Conservation (phyloP, 2,888 invertebrate genomes). For the Gymnosoma rotundatum region DNA sequence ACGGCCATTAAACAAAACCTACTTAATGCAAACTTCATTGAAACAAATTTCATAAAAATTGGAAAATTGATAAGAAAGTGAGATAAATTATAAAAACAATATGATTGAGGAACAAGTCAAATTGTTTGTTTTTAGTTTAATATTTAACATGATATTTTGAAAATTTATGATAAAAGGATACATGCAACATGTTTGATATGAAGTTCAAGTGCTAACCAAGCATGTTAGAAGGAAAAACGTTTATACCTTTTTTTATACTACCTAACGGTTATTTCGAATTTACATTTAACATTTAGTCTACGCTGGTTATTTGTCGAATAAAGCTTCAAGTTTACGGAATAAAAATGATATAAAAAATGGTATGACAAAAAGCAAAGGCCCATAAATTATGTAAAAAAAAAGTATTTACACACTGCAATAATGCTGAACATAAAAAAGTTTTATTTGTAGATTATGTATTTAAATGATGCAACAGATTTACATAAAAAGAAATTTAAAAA, state of each 20-base stretch:
- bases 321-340: slow-evolving; percentile 59
- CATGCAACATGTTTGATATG: slow-evolving; percentile 51
- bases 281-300: slow-evolving; percentile 62
- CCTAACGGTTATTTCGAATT: slow-evolving; percentile 43
- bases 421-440: background rate
- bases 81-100: slow-evolving; percentile 14
- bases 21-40: background rate
- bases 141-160: too few species aligned
- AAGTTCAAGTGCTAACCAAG: slow-evolving; percentile 2
- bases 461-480: too few species aligned
- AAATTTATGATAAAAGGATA: slow-evolving; percentile 50
- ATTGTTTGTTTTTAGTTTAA: background rate
- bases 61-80: slow-evolving; percentile 39
- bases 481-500: background rate
- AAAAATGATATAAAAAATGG: slow-evolving; percentile 15
- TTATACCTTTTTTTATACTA: slow-evolving; percentile 1
- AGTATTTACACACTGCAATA: background rate
- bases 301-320: slow-evolving; percentile 66
- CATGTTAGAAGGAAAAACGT: slow-evolving; percentile 32
- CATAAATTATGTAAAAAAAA: slow-evolving; percentile 37
- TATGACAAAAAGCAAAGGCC: slow-evolving; percentile 7
- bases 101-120: background rate
- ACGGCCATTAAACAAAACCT: slow-evolving; percentile 34
- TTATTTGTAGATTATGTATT: background rate
- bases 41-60: slow-evolving; percentile 2